Conservation (phyloP, 2,797 vertebrate genomes). For the Dendrocincla fuliginosa region DNA sequence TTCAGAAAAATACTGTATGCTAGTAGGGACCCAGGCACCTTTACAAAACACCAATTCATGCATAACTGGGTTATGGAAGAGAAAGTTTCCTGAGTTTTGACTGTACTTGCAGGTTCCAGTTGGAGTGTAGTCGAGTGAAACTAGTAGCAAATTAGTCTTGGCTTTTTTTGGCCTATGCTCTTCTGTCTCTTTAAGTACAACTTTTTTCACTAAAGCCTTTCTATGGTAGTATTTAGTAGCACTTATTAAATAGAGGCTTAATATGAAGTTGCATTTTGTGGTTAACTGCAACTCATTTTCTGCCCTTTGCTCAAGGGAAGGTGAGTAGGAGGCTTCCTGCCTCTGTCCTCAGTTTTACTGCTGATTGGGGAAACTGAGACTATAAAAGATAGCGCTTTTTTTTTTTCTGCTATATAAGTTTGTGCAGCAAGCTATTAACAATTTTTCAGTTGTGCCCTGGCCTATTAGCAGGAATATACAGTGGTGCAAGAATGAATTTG, state of each 20-base stretch:
- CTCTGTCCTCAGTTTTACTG: background rate
- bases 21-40: background rate
- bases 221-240: background rate
- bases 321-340: slow-evolving; percentile 2
- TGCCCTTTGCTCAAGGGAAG: slow-evolving; percentile 42
- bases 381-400: background rate
- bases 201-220: background rate
- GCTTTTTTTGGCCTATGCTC: background rate
- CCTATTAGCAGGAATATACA: slow-evolving; percentile 69
- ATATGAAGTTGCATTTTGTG: slow-evolving; percentile 36
- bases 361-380: background rate
- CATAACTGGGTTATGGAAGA: background rate
- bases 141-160: background rate
- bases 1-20: background rate
- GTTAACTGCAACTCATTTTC: slow-evolving; percentile 44
- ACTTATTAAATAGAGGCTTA: slow-evolving; percentile 11
- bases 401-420: background rate
- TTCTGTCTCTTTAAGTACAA: background rate
- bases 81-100: background rate
- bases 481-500: slow-evolving; percentile 70
- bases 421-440: slow-evolving; percentile 63
- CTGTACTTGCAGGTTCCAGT: background rate
- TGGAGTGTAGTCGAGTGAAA: background rate
- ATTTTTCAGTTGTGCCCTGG: slow-evolving; percentile 23
- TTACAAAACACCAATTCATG: background rate